Percentiles rank a stretch among this genome's conserved stretches.
Evolutionary conservation across 2,888 invertebrate species (phyloP).

Genomic region (Eilema caniola): DNA sequence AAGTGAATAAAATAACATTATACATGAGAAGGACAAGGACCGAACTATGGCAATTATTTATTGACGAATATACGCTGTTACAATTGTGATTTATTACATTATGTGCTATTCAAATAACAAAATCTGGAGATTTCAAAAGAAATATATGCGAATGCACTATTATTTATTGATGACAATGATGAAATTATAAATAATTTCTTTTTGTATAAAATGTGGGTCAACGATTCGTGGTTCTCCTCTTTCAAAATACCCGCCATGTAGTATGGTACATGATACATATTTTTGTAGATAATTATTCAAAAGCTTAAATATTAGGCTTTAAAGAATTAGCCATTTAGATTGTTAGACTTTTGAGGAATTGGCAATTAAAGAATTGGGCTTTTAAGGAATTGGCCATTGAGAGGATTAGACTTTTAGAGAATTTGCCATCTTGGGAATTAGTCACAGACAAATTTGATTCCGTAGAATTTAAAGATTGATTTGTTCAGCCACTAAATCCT

Average conservation of each 20-base stretch:
- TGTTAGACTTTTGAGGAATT: too few species aligned
- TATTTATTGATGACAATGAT: neutral
- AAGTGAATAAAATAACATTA: conserved; percentile 45
- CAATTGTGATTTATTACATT: conserved; percentile 17
- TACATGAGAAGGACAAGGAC: conserved; percentile 35
- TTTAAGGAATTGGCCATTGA: neutral
- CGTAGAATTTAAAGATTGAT: neutral
- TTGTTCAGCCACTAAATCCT: too few species aligned
- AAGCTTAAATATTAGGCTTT: too few species aligned
- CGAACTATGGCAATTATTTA: conserved; percentile 35
- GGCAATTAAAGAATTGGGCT: neutral
- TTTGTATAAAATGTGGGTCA: too few species aligned
- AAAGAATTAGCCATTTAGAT: too few species aligned
- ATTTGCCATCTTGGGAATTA: neutral
- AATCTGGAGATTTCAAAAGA: conserved; percentile 1
- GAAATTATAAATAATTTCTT: neutral
- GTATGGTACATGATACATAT: too few species aligned
- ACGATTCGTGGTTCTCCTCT: too few species aligned
- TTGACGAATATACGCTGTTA: conserved; percentile 31
- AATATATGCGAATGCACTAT: neutral
- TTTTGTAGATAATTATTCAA: too few species aligned
- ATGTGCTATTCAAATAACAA: neutral
- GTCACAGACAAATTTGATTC: too few species aligned
- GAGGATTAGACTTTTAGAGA: neutral
- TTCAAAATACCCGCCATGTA: too few species aligned